A percentile compares a stretch with the other conserved stretches of the same genome.
Evolutionary conservation across 2,797 vertebrate species (phyloP).

Genomic region (Anableps anableps): DNA sequence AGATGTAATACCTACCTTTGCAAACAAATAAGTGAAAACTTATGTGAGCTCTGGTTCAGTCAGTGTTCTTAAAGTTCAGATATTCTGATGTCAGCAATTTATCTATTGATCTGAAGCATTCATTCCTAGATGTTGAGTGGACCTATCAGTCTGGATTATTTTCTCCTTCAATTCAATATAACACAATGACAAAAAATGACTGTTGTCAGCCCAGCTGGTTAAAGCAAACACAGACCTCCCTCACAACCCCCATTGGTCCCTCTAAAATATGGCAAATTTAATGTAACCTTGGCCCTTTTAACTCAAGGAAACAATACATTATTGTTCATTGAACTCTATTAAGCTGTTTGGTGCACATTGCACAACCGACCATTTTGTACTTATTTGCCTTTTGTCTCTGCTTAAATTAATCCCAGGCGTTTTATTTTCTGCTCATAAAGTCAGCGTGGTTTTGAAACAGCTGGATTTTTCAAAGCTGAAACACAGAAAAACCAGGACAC

Average conservation of each 20-base stretch:
- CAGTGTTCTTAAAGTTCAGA: background rate
- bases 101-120: background rate
- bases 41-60: background rate
- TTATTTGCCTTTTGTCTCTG: background rate
- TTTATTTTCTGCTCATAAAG: background rate
- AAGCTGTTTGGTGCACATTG: background rate
- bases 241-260: too few species aligned
- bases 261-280: background rate
- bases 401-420: background rate
- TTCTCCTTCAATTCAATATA: background rate
- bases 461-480: background rate
- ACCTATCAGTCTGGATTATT: background rate
- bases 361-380: background rate
- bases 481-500: background rate
- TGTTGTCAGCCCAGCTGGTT: background rate
- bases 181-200: background rate
- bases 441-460: background rate
- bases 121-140: background rate
- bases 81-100: background rate
- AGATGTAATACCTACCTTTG: background rate
- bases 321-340: background rate
- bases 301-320: background rate
- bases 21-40: background rate
- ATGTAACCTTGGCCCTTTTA: too few species aligned
- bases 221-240: background rate